Conservation (phyloP, 2,888 invertebrate genomes). For the Allygus modestus region DNA sequence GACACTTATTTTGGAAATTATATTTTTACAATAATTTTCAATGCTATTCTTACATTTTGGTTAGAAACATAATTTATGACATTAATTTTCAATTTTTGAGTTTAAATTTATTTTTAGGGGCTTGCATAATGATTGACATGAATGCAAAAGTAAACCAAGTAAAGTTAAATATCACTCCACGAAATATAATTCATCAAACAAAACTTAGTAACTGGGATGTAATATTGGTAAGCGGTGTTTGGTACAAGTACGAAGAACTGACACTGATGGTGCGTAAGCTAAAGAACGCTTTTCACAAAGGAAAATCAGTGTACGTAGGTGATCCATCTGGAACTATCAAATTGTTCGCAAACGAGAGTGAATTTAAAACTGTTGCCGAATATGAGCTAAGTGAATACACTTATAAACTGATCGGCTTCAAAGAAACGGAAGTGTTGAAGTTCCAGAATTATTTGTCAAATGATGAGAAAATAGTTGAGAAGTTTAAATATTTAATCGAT, state of each 20-base stretch:
- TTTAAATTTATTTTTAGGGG: constrained; percentile 68
- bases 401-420: constrained; percentile 28
- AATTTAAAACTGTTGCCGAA: constrained; percentile 49
- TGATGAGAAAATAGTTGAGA: constrained; percentile 5
- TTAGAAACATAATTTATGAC: too few species aligned
- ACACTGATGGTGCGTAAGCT: constrained; percentile 9
- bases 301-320: constrained; percentile 39
- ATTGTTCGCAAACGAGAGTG: constrained; percentile 20
- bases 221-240: constrained; percentile 41
- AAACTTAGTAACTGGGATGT: constrained; percentile 7
- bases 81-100: background rate
- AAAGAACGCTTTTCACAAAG: background rate
- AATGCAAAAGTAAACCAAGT: constrained; percentile 78
- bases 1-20: too few species aligned
- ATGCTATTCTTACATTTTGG: too few species aligned
- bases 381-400: constrained; percentile 25
- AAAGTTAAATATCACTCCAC: constrained; percentile 73
- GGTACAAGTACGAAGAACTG: constrained; percentile 48
- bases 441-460: constrained; percentile 13
- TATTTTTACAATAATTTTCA: too few species aligned
- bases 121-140: constrained; percentile 76
- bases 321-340: constrained; percentile 53
- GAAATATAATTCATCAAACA: constrained; percentile 74
- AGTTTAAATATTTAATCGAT: constrained; percentile 32
- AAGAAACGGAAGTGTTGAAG: constrained; percentile 37